Conservation (phyloP, 37 sponge, comb jelly and placozoan species). For the Ephydatia muelleri region DNA sequence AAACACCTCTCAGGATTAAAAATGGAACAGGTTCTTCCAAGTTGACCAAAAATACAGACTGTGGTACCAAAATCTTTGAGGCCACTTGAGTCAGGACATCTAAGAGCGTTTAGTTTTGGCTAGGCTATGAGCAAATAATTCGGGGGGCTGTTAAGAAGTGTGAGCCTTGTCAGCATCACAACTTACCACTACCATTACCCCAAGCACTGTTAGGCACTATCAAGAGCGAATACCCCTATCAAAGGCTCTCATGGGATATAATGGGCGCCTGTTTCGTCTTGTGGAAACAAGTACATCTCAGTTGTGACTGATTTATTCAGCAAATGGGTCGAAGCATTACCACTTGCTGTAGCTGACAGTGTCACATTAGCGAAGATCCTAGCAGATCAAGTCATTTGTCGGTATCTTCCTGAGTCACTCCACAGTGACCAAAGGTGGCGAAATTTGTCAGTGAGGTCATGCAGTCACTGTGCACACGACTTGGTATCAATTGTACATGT, state of each 20-base stretch:
- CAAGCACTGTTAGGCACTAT: too few species aligned
- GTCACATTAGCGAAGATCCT: conserved; percentile 11
- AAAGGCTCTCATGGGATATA: conserved; percentile 32
- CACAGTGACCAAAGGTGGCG: conserved; percentile 49
- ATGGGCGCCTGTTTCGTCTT: conserved; percentile 15
- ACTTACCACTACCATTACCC: conserved; percentile 12
- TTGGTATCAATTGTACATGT: neutral
- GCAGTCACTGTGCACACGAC: neutral
- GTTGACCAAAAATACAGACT: neutral
- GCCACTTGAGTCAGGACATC: conserved; percentile 11
- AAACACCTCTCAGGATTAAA: too few species aligned
- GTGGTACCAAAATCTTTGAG: neutral
- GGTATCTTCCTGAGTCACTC: conserved; percentile 19
- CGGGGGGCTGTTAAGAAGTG: conserved; percentile 16
- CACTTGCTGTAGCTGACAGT: neutral
- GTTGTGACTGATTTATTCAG: conserved; percentile 36
- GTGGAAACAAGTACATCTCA: conserved; percentile 23
- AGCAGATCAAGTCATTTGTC: conserved; percentile 24
- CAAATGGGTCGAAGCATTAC: conserved; percentile 47
- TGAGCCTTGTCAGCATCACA: neutral
- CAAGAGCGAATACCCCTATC: conserved; percentile 4
- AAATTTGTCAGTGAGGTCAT: too few species aligned
- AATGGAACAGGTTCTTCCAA: neutral
- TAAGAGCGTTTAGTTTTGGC: conserved; percentile 31
- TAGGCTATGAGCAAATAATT: conserved; percentile 9